Evolutionary conservation across 2,888 invertebrate species (phyloP).

Genomic region (Philereme transversata): DNA sequence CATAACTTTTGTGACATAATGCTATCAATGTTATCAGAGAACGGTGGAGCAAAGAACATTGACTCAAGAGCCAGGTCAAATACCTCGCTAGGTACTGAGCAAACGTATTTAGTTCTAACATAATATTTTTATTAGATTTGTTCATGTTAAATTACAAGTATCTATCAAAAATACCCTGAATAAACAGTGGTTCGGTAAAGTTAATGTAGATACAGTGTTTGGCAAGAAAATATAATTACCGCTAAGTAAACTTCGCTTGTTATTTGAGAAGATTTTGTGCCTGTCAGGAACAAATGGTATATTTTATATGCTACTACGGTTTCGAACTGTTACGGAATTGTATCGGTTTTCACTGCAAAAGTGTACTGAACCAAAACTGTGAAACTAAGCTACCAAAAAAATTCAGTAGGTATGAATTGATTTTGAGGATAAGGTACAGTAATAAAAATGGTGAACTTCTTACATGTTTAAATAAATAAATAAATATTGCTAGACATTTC

Average conservation of each 20-base stretch:
- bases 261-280: conserved; percentile 36
- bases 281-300: conserved; percentile 36
- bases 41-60: conserved; percentile 1
- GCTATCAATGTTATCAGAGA: conserved; percentile 5
- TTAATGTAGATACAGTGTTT: conserved; percentile 42
- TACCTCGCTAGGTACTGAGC: conserved; percentile 6
- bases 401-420: too few relatives aligned
- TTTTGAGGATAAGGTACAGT: too few relatives aligned
- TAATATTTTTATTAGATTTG: conserved; percentile 17
- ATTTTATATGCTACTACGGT: conserved; percentile 14
- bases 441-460: too few relatives aligned
- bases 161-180: conserved; percentile 23
- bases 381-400: too few relatives aligned
- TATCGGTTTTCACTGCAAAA: neutral
- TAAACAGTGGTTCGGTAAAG: conserved; percentile 36
- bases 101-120: conserved; percentile 10
- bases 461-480: too few relatives aligned
- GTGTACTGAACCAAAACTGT: neutral
- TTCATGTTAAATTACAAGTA: conserved; percentile 11
- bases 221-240: conserved; percentile 57
- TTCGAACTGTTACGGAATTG: conserved; percentile 1
- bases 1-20: conserved; percentile 13
- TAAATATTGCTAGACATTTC: too few relatives aligned
- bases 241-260: conserved; percentile 49
- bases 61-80: conserved; percentile 10